Percentiles rank a stretch among this genome's conserved stretches.
phyloP scores from a whole-genome alignment of 1,140 invertebrate species.

The Atopsyche davidsoni region DNA sequence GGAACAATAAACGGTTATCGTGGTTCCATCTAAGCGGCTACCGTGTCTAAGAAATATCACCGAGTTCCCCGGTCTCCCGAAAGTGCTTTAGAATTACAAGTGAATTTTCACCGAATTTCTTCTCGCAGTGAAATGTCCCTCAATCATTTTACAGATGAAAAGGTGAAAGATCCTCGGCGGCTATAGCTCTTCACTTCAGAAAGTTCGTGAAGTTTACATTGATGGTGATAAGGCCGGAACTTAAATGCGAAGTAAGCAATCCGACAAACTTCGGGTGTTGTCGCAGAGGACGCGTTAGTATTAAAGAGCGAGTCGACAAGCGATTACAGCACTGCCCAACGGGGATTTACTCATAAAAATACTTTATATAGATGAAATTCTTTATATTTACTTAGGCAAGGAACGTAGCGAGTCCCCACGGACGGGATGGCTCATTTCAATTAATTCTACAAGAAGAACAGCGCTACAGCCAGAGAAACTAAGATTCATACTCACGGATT shows the following conservation, averaged over 20 bases:
- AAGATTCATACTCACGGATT: neutral
- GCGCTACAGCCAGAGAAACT: too few relatives aligned
- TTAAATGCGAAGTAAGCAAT: slow-evolving; percentile 14
- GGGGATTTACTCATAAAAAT: neutral
- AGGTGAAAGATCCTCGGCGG: slow-evolving; percentile 18
- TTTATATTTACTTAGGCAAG: too few relatives aligned
- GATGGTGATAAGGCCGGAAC: slow-evolving; percentile 16
- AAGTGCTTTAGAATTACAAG: neutral
- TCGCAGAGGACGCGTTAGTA: neutral
- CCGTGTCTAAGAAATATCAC: too few relatives aligned
- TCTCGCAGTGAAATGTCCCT: slow-evolving; percentile 1
- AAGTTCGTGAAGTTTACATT: slow-evolving; percentile 11
- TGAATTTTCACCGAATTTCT: neutral
- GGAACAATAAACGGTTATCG: too few relatives aligned
- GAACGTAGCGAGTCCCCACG: too few relatives aligned
- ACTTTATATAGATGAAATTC: neutral
- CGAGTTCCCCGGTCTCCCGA: too few relatives aligned
- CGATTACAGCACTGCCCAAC: neutral
- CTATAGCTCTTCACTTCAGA: slow-evolving; percentile 11
- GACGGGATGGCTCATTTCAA: too few relatives aligned
- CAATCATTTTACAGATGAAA: slow-evolving; percentile 16
- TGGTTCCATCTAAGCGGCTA: slow-evolving; percentile 1
- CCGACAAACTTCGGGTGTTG: neutral
- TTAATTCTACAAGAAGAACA: too few relatives aligned
- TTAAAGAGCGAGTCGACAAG: neutral